A percentile compares a stretch with the other conserved stretches of the same genome.
Conservation (phyloP, 2,888 invertebrate species). For the Baronia brevicornis region DNA sequence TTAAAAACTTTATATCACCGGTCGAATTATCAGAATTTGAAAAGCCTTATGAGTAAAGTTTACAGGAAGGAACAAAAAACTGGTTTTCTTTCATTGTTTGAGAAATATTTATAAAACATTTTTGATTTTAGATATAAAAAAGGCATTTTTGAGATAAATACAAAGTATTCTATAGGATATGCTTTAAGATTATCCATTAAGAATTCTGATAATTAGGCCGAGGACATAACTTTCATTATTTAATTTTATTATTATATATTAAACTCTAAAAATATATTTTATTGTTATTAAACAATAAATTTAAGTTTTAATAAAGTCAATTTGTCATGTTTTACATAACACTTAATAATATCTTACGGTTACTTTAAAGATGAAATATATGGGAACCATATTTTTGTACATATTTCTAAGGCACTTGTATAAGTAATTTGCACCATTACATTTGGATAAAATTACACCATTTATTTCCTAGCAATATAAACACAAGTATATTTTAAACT, state of each 20-base stretch:
- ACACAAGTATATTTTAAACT: not conserved
- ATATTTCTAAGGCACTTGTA: slow-evolving; percentile 33
- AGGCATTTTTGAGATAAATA: no score
- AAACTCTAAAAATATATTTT: slow-evolving; percentile 6
- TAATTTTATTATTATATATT: slow-evolving; percentile 10
- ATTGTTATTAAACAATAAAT: slow-evolving; percentile 10
- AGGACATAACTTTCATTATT: not conserved
- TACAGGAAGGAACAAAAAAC: no score
- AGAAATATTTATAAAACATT: slow-evolving; percentile 12
- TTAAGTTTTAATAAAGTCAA: no score
- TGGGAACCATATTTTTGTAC: slow-evolving; percentile 16
- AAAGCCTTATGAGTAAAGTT: no score
- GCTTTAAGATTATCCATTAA: no score
- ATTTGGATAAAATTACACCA: slow-evolving; percentile 16
- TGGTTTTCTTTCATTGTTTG: no score
- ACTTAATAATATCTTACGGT: slow-evolving; percentile 18
- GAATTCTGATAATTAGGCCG: no score
- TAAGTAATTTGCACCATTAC: slow-evolving; percentile 21
- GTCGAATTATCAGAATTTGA: no score
- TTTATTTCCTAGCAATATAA: slow-evolving; percentile 4
- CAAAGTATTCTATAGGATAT: no score
- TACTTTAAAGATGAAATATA: slow-evolving; percentile 12
- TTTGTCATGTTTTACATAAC: slow-evolving; percentile 40
- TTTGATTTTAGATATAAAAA: slow-evolving; percentile 10
- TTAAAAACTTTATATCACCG: no score